phyloP scores from a whole-genome alignment of 1,140 invertebrate species.

The Tyrophagus putrescentiae region DNA sequence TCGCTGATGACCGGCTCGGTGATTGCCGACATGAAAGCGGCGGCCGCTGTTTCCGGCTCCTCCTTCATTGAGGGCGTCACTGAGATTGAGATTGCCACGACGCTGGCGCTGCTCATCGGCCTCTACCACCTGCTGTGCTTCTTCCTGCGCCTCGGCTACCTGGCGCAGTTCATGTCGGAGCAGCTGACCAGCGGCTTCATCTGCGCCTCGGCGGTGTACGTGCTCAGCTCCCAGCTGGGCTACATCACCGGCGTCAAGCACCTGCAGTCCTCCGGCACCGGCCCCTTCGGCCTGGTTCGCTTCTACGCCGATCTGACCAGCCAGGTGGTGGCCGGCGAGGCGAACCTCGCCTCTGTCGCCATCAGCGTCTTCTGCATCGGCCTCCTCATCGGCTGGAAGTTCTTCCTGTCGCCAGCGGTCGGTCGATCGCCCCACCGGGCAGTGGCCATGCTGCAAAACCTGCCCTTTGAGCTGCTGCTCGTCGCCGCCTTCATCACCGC shows the following conservation, averaged over 20 bases:
- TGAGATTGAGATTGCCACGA: slow-evolving; percentile 17
- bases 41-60: background rate
- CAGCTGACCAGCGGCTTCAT: slow-evolving; percentile 80
- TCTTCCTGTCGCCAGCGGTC: background rate
- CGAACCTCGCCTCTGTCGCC: background rate
- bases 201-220: slow-evolving; percentile 73
- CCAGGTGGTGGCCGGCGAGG: background rate
- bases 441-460: background rate
- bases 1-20: slow-evolving; percentile 21
- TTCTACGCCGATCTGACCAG: slow-evolving; percentile 14
- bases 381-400: background rate
- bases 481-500: background rate
- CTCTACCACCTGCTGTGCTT: slow-evolving; percentile 41
- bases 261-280: background rate
- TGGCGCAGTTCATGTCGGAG: slow-evolving; percentile 69
- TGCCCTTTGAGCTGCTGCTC: background rate
- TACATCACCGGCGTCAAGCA: slow-evolving; percentile 53
- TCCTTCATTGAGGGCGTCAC: background rate
- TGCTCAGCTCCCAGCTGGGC: slow-evolving; percentile 75
- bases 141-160: slow-evolving; percentile 57
- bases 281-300: slow-evolving; percentile 46
- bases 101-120: slow-evolving; percentile 19
- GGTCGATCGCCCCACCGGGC: background rate
- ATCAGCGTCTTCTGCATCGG: background rate
- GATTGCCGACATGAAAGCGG: background rate